Evolutionary conservation across 2,113 vertebrate species (phyloP), one percentile per base, ranked within the genome.

Genomic region (Bufo bufo): DNA sequence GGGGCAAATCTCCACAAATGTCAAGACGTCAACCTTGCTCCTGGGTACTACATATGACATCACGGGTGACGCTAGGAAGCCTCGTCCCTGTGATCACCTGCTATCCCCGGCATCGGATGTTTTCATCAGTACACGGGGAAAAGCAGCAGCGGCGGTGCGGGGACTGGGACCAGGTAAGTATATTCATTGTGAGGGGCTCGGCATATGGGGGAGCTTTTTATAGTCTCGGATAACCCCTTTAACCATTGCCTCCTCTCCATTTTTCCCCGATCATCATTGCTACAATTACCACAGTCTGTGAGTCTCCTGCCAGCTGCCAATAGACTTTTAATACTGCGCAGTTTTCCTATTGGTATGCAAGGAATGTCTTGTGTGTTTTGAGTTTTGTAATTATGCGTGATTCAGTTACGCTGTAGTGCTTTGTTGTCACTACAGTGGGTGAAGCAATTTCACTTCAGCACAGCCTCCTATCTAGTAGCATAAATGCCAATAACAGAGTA

Each of bases 391-490:
- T 88, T 88, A 77, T 66, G 71, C 50, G 71, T 77, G 47, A 84
- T 88, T 84, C 81, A 54, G 77, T 69, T 87, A 87, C 71, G 85
- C 63, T 69, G 66, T 87, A 80, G 80, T 88, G 80, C 77, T 88
- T 84, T 88, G 87, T 84, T 84, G 87, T 84, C 80, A 88, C 71
- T 84, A 82, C 71, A 77, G 71, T 77, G 80, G 80, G 80, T 66
- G 81, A 88, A 88, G 69, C 69, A 88, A 84, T 88, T 88, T 65
- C 47, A 50, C 17, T 12, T 11, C 80, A 52, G 58, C 20, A 8
- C 82, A 83, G 72, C 80, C 71, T 87, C 81, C 71, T 63, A 43
- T 78, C 74, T 63, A 66, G 47, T 43, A 43, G 77, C 50, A 80
- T 80, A 47, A 87, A 81, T 79, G 77, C 66, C 85, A 87, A 87